phyloP scores from a whole-genome alignment of 2,113 vertebrate species.

The Takifugu bimaculatus region DNA sequence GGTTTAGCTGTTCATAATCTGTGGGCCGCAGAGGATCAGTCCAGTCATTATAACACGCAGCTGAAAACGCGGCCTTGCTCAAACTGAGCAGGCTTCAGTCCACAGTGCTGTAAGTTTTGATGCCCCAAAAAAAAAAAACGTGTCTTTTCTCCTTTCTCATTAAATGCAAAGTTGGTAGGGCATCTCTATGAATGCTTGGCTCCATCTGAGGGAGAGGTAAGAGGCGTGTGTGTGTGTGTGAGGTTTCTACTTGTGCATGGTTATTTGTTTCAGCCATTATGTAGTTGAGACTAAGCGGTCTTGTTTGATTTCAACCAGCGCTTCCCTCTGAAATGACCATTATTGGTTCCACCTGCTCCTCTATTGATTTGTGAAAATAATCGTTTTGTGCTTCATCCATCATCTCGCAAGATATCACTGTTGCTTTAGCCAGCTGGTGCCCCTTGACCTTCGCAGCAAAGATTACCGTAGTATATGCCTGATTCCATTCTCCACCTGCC shows the following conservation, averaged over 20 bases:
- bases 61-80: slow-evolving; percentile 37
- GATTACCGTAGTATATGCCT: slow-evolving; percentile 47
- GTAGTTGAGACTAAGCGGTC: not conserved
- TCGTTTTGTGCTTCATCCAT: slow-evolving; percentile 41
- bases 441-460: slow-evolving; percentile 32
- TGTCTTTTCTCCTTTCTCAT: slow-evolving; percentile 70
- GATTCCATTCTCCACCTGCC: slow-evolving; percentile 59
- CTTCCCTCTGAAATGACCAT: slow-evolving; percentile 18
- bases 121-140: slow-evolving; percentile 30
- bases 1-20: slow-evolving; percentile 20
- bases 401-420: slow-evolving; percentile 40
- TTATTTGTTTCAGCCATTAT: slow-evolving; percentile 8
- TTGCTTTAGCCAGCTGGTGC: slow-evolving; percentile 18
- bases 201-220: slow-evolving; percentile 74
- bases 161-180: slow-evolving; percentile 75
- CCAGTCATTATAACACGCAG: slow-evolving; percentile 16
- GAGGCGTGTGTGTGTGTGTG: slow-evolving; percentile 48
- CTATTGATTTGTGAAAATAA: slow-evolving; percentile 53
- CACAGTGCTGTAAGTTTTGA: slow-evolving; percentile 35
- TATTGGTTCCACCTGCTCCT: slow-evolving; percentile 46
- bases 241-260: slow-evolving; percentile 45
- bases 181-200: slow-evolving; percentile 72
- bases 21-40: slow-evolving; percentile 31
- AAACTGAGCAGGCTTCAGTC: slow-evolving; percentile 21
- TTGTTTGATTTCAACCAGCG: slow-evolving; percentile 27